phyloP scores from a whole-genome alignment of 2,888 invertebrate genomes.

The Poecilus cupreus region DNA sequence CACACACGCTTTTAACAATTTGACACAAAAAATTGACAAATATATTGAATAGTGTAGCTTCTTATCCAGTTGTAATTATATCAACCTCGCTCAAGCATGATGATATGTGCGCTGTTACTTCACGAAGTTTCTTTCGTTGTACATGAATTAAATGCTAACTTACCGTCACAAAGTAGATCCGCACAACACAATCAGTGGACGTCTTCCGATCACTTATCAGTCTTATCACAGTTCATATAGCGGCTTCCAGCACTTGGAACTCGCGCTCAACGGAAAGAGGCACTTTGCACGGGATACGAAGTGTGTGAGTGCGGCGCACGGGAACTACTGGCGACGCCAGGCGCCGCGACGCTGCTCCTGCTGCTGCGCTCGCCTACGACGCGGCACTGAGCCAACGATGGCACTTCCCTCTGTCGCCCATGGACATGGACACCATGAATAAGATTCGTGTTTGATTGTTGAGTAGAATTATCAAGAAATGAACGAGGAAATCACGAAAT shows the following conservation, averaged over 20 bases:
- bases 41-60: no score
- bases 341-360: conserved; percentile 2
- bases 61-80: no score
- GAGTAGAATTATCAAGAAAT: no score
- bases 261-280: neutral
- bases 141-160: neutral
- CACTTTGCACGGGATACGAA: conserved; percentile 20
- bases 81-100: no score
- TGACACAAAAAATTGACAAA: neutral
- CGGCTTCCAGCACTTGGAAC: neutral
- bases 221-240: neutral
- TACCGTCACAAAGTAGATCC: neutral
- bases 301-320: neutral
- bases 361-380: neutral
- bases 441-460: neutral
- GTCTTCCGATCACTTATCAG: neutral
- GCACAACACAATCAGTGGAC: neutral
- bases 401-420: neutral
- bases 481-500: no score
- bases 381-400: neutral
- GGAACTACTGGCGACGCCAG: neutral
- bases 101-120: no score
- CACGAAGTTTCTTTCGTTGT: no score
- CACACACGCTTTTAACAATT: neutral
- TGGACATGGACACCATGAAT: neutral